These are phyloP conservation scores for Lordiphosa fenestrarum DNA, from an alignment of 2,888 invertebrate genomes.

Conservation along the genomic window DNA sequence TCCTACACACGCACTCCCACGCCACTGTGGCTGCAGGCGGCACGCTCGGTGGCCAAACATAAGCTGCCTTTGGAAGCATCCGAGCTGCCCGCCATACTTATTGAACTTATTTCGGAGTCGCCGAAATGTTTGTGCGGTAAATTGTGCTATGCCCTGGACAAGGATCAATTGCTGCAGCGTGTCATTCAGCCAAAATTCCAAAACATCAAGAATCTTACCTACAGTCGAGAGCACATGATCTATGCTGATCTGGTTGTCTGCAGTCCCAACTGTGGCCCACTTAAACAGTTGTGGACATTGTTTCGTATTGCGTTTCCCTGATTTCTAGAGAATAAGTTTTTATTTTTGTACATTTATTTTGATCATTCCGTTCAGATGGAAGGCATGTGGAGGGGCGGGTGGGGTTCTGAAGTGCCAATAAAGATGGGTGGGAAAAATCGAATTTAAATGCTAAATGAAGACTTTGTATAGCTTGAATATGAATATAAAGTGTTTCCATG, in stretches of 20 bases:
- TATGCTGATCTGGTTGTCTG: conserved; percentile 78
- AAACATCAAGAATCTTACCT: conserved; percentile 76
- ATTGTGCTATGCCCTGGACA: conserved; percentile 67
- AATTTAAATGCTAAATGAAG: conserved; percentile 15
- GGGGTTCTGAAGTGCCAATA: conserved; percentile 12
- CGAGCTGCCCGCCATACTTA: conserved; percentile 68
- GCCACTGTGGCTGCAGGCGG: conserved; percentile 76
- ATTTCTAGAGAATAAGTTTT: conserved; percentile 2
- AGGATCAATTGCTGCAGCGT: conserved; percentile 64
- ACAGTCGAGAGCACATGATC: conserved; percentile 78
- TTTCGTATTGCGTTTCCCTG: conserved; percentile 19
- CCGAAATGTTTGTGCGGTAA: conserved; percentile 78
- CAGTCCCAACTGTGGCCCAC: conserved; percentile 64
- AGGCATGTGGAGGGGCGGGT: conserved; percentile 3
- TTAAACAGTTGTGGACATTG: conserved; percentile 27
- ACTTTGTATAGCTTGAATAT: too few species aligned
- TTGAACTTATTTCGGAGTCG: conserved; percentile 75
- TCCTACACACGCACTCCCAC: not conserved
- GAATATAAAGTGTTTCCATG: too few species aligned
- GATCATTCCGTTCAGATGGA: not conserved
- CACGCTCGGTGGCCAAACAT: conserved; percentile 57
- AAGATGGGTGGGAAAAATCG: conserved; percentile 10
- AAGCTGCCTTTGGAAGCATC: conserved; percentile 64
- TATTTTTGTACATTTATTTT: not conserved
- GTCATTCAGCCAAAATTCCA: conserved; percentile 72